These are phyloP conservation scores for Pelobates cultripes DNA, from an alignment of 2,797 vertebrate species.

Conservation along the genomic window DNA sequence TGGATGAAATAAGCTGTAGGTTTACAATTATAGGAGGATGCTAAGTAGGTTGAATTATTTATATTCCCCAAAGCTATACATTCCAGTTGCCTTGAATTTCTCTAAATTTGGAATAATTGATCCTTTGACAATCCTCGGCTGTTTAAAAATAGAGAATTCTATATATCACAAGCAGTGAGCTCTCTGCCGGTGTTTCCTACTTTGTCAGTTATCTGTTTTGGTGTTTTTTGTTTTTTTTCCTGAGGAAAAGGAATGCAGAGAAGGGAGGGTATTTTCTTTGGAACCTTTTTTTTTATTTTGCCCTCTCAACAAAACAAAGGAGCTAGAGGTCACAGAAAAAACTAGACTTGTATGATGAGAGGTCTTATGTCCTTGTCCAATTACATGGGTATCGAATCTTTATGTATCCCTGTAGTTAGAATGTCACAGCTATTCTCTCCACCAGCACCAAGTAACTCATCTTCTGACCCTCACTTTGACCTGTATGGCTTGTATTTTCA, in stretches of 20 bases:
- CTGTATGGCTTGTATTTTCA: conserved; percentile 24
- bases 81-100: no score
- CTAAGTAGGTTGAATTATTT: no score
- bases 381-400: conserved; percentile 47
- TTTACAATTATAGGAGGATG: no score
- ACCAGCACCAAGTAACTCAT: conserved; percentile 33
- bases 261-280: neutral
- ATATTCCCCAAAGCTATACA: no score
- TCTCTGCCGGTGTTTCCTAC: no score
- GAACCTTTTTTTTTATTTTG: neutral
- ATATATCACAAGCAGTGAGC: no score
- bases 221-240: neutral
- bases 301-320: neutral
- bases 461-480: conserved; percentile 36
- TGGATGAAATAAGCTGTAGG: no score
- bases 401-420: conserved; percentile 17
- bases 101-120: no score
- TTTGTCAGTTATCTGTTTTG: neutral
- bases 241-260: neutral
- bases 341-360: neutral
- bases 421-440: conserved; percentile 35
- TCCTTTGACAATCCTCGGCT: no score
- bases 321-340: neutral
- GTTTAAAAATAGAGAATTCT: no score
- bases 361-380: conserved; percentile 17